phyloP scores from a whole-genome alignment of 2,888 invertebrate genomes.

The Crepidodera aurea region DNA sequence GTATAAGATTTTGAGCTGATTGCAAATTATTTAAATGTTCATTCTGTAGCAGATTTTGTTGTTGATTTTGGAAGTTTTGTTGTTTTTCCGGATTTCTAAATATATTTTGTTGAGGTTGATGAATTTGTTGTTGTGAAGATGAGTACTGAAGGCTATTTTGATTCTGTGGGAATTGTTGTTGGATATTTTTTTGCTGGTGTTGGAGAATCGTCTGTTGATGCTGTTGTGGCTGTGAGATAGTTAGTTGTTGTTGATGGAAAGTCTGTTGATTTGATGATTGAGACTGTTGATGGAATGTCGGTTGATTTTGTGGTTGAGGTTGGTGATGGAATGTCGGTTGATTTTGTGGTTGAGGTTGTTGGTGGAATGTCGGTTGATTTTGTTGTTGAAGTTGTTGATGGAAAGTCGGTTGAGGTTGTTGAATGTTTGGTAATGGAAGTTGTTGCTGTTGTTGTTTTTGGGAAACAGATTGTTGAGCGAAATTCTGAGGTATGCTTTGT shows the following conservation, averaged over 20 bases:
- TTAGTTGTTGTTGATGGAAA: constrained; percentile 20
- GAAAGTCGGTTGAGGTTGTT: constrained; percentile 49
- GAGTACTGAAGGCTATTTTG: constrained; percentile 37
- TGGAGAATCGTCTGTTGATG: constrained; percentile 42
- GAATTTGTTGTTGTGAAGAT: background rate
- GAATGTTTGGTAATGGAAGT: no score
- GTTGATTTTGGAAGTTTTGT: constrained; percentile 46
- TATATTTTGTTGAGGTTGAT: constrained; percentile 29
- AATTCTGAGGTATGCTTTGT: constrained; percentile 40
- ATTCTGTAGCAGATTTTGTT: constrained; percentile 28
- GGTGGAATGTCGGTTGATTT: constrained; percentile 42
- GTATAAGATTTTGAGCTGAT: constrained; percentile 60
- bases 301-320: constrained; percentile 52
- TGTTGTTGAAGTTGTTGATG: constrained; percentile 47
- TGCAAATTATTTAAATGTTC: constrained; percentile 48
- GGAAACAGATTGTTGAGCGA: constrained; percentile 28
- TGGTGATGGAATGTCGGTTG: constrained; percentile 27
- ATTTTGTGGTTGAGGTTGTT: constrained; percentile 44
- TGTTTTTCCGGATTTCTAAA: constrained; percentile 35
- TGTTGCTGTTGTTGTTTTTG: constrained; percentile 48
- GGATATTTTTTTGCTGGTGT: constrained; percentile 23
- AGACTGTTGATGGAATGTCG: constrained; percentile 34
- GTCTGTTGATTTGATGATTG: constrained; percentile 48
- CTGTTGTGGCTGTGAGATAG: background rate
- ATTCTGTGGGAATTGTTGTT: constrained; percentile 39